Evolutionary conservation across 2,888 invertebrate species (phyloP), one percentile per base, ranked within the genome.

Genomic region (Cephus runcator): DNA sequence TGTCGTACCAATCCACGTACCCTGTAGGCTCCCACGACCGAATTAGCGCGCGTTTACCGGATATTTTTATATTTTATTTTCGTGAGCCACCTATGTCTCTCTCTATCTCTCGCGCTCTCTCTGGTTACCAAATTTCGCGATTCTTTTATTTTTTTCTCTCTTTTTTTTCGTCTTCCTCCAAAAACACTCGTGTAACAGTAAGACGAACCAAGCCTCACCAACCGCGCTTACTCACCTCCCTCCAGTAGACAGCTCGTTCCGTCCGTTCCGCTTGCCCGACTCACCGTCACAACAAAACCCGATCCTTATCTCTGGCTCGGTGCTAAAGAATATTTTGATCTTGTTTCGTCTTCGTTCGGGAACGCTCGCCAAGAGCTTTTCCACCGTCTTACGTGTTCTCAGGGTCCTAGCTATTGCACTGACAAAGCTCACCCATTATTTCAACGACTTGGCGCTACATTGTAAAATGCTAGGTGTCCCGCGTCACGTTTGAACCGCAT

Each of bases 31-130:
- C 12, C 69, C 79, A 76, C 75, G 79, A 80, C 77, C 78, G 79
- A 81, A 79, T 81, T 81, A 78, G 73, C 78, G 78, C 79, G 71
- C 77, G 75, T 77, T 78, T 76, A 75, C 69, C 69, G 77, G 77
- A 82, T 81, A 81, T 82, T 82, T 81, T 79, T 56, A 78, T 78
- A 78, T 76, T 77, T 71, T 71, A 71, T 71, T 71, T 71, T 71
- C 71, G 71, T 71, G 31, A 4, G 56, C 56, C 23, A 15, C 56
- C 23, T 9, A 56, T 9, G 56, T 2, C 23, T 56, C 56, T 56
- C 12, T 12, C 36, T 36, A 4, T 12, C 36, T 36, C 36, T 15
- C 36, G 12, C 36, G 2, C 23, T 56, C 56, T 23, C 23, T 23
- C 56, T 15, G 56, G 56, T 56, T 23, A 56, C 56, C 56, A 56